phyloP scores from a whole-genome alignment of 1,140 invertebrate species.

The Coptotermes formosanus region DNA sequence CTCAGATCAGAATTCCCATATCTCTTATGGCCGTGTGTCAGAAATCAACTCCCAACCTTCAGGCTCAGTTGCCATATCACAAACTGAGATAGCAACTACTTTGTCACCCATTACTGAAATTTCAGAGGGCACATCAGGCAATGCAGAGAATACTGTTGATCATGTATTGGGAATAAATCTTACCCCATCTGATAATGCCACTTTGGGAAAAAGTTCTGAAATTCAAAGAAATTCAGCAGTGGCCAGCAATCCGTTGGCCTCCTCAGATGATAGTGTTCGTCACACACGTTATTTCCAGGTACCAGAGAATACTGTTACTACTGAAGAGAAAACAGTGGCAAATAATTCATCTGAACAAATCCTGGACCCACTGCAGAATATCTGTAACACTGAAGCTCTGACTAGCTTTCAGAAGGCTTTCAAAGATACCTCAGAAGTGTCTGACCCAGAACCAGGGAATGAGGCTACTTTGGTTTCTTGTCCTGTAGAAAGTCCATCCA shows the following conservation, averaged over 20 bases:
- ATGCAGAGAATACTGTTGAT: no score
- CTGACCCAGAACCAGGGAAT: not conserved
- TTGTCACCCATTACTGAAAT: conserved; percentile 4
- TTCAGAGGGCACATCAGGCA: not conserved
- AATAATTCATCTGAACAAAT: conserved; percentile 13
- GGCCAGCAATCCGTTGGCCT: not conserved
- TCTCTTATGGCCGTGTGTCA: not conserved
- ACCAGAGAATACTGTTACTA: not conserved
- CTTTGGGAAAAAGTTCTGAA: not conserved
- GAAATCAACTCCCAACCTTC: not conserved
- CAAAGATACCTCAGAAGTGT: not conserved
- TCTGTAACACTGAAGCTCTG: not conserved
- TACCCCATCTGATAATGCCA: not conserved
- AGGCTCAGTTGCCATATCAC: not conserved
- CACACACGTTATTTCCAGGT: not conserved
- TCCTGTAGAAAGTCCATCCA: not conserved
- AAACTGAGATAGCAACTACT: not conserved
- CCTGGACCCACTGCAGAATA: not conserved
- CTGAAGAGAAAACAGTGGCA: not conserved
- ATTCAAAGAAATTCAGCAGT: not conserved
- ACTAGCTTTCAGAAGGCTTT: not conserved
- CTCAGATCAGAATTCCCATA: not conserved
- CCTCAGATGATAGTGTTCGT: not conserved
- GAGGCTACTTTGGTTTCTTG: not conserved
- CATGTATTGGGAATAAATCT: no score